phyloP scores from a whole-genome alignment of 1,140 invertebrate genomes.

The Chionoecetes opilio region DNA sequence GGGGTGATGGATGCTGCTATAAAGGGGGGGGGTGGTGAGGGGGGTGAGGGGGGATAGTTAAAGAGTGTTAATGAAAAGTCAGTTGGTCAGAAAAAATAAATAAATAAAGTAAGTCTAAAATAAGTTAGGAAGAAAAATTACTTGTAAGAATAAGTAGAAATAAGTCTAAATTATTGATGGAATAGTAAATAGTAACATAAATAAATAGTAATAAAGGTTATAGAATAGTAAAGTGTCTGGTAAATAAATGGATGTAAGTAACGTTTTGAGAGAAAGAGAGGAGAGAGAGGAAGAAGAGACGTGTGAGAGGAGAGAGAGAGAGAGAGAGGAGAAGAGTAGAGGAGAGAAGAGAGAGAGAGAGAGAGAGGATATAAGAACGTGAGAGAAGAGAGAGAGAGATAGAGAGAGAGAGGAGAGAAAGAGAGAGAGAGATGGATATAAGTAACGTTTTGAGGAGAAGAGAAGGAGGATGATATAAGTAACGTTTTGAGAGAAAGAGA shows the following conservation, averaged over 20 bases:
- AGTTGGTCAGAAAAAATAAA: too few relatives aligned
- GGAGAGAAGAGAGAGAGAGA: background rate
- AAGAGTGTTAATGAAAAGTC: too few relatives aligned
- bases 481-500: too few relatives aligned
- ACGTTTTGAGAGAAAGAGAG: background rate
- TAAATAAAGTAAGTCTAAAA: background rate
- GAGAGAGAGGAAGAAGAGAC: background rate
- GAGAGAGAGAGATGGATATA: too few relatives aligned
- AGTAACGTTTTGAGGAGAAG: too few relatives aligned
- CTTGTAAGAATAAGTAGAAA: background rate
- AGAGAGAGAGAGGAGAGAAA: background rate
- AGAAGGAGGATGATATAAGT: too few relatives aligned
- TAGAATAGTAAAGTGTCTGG: background rate
- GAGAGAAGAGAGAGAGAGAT: background rate
- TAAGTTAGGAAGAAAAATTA: background rate
- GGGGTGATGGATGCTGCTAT: background rate
- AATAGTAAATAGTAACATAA: background rate
- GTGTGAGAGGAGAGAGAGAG: background rate
- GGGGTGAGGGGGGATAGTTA: background rate
- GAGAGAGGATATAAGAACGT: too few relatives aligned
- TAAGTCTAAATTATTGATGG: too few relatives aligned
- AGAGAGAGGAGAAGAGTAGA: background rate
- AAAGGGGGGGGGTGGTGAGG: background rate
- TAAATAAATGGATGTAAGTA: background rate
- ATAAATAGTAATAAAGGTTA: background rate